phyloP scores from a whole-genome alignment of 2,113 vertebrate species.

The Regulus satrapa region DNA sequence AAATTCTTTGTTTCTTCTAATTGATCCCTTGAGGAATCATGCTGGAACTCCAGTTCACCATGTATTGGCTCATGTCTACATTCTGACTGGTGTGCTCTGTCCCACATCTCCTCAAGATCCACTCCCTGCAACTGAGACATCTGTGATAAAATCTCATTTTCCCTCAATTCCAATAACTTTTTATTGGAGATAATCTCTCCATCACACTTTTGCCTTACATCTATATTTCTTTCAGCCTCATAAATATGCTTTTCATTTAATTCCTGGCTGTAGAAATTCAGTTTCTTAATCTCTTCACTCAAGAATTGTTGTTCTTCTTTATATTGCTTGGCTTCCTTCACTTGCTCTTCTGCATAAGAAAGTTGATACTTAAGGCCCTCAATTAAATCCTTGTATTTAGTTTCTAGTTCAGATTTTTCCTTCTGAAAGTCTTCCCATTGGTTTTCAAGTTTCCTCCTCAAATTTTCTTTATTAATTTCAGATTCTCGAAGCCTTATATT shows the following conservation, averaged over 20 bases:
- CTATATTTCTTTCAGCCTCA: conserved; percentile 27
- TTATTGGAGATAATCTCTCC: conserved; percentile 49
- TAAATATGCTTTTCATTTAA: conserved; percentile 62
- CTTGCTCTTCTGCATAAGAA: conserved; percentile 60
- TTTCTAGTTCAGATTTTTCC: conserved; percentile 61
- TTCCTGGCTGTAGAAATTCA: conserved; percentile 53
- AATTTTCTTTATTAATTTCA: conserved; percentile 30
- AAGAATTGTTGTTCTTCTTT: conserved; percentile 76
- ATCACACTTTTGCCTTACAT: conserved; percentile 6
- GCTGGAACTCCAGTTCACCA: conserved; percentile 53
- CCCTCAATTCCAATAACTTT: conserved; percentile 45
- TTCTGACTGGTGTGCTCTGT: neutral
- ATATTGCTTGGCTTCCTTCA: conserved; percentile 63
- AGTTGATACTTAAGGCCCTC: conserved; percentile 43
- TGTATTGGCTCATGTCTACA: conserved; percentile 32
- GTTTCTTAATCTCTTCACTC: conserved; percentile 65
- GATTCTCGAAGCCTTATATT: conserved; percentile 26
- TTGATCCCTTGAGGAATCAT: neutral
- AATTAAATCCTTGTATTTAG: conserved; percentile 63
- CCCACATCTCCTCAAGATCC: conserved; percentile 37
- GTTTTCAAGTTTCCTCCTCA: conserved; percentile 67
- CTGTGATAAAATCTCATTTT: neutral
- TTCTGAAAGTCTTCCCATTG: conserved; percentile 55
- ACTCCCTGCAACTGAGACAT: neutral
- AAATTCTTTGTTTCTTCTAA: neutral